phyloP scores from a whole-genome alignment of 2,888 invertebrate species.

The Heliconius aoede region DNA sequence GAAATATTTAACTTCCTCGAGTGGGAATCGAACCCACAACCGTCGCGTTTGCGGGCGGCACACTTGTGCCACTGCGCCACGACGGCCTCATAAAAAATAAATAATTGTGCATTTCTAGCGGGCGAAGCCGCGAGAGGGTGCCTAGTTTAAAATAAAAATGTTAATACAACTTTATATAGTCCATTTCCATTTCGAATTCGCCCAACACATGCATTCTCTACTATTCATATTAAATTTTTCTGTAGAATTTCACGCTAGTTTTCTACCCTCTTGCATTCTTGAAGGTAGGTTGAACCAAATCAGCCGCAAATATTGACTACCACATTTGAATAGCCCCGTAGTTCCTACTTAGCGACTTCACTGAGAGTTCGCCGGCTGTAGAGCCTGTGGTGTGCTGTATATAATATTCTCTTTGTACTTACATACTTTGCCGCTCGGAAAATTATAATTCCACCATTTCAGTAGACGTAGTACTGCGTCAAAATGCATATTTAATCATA shows the following conservation, averaged over 20 bases:
- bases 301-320: constrained; percentile 43
- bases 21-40: no score
- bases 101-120: no score
- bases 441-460: constrained; percentile 11
- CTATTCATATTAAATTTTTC: constrained; percentile 3
- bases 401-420: constrained; percentile 28
- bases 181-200: neutral
- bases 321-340: constrained; percentile 41
- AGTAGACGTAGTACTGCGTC: constrained; percentile 18
- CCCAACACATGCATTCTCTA: neutral
- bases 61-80: no score
- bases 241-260: constrained; percentile 42
- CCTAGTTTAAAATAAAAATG: neutral
- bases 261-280: constrained; percentile 27
- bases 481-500: constrained; percentile 16
- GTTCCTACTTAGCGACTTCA: constrained; percentile 36
- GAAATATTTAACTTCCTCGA: no score
- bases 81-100: no score
- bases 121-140: no score
- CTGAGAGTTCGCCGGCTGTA: constrained; percentile 21
- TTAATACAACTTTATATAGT: neutral
- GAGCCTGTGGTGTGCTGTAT: constrained; percentile 19
- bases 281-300: constrained; percentile 38
- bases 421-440: constrained; percentile 13
- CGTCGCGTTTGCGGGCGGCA: no score